Evolutionary conservation across 2,113 vertebrate genomes (phyloP).

Genomic region (Aspidoscelis tigris): DNA sequence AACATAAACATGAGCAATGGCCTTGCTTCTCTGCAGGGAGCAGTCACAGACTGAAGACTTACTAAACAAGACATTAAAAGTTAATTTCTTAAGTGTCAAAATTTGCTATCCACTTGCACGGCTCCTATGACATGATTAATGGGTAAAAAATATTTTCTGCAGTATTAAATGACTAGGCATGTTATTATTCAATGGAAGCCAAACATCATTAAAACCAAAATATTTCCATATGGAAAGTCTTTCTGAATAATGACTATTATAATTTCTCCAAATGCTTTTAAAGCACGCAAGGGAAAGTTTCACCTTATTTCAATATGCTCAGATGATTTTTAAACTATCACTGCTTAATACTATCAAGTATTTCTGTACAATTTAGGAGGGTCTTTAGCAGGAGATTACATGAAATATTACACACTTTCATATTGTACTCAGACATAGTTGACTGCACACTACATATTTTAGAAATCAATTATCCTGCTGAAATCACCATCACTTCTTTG

Average conservation of each 20-base stretch:
- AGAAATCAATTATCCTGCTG: too few relatives aligned
- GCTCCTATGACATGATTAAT: background rate
- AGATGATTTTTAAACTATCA: background rate
- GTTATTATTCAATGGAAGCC: background rate
- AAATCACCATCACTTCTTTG: too few relatives aligned
- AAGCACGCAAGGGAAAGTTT: background rate
- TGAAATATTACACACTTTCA: background rate
- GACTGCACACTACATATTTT: too few relatives aligned
- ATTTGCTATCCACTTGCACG: background rate
- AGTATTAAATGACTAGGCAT: background rate
- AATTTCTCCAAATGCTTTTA: background rate
- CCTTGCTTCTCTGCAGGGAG: background rate
- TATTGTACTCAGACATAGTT: too few relatives aligned
- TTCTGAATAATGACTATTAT: background rate
- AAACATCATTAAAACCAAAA: background rate
- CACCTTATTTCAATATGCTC: background rate
- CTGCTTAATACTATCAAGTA: background rate
- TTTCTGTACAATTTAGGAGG: background rate
- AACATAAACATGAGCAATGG: background rate
- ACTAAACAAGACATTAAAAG: too few relatives aligned
- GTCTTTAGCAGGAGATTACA: background rate
- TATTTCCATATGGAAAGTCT: background rate
- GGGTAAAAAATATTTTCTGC: background rate
- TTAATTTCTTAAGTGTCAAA: background rate
- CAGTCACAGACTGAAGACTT: accelerated